Conservation (phyloP, 1,140 invertebrate genomes). For the Trachymyrmex septentrionalis region DNA sequence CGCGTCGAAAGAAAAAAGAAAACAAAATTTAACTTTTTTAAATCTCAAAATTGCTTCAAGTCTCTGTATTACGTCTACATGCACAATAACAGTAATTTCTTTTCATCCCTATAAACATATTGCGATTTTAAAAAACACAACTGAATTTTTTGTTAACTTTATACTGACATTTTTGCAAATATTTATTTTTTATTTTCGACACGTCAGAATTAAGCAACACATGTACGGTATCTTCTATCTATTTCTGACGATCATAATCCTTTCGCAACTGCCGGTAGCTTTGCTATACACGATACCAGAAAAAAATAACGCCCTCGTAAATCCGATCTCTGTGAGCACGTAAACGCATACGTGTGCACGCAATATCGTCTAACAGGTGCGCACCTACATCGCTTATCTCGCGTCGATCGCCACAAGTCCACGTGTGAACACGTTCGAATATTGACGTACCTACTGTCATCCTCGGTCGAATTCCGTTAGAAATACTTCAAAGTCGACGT, state of each 20-base stretch:
- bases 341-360: constrained; percentile 26
- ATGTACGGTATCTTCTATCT: background rate
- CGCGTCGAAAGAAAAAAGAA: background rate
- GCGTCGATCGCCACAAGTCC: constrained; percentile 57
- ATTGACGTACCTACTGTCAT: constrained; percentile 62
- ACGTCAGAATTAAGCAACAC: background rate
- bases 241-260: constrained; percentile 15
- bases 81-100: background rate
- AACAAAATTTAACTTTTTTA: background rate
- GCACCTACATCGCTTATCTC: constrained; percentile 68
- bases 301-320: constrained; percentile 64
- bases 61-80: background rate
- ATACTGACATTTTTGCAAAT: background rate
- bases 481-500: background rate
- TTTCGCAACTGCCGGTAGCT: constrained; percentile 9
- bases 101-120: background rate
- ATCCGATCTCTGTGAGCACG: constrained; percentile 58
- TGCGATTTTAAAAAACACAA: too few relatives aligned
- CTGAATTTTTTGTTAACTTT: background rate
- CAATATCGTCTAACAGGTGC: constrained; percentile 70
- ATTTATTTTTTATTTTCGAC: background rate
- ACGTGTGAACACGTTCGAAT: constrained; percentile 55
- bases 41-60: background rate
- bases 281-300: background rate
- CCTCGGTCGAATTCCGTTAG: constrained; percentile 9